A percentile compares a stretch with the other conserved stretches of the same genome.
Conservation (phyloP, 2,113 vertebrate genomes). For the Plotosus lineatus region DNA sequence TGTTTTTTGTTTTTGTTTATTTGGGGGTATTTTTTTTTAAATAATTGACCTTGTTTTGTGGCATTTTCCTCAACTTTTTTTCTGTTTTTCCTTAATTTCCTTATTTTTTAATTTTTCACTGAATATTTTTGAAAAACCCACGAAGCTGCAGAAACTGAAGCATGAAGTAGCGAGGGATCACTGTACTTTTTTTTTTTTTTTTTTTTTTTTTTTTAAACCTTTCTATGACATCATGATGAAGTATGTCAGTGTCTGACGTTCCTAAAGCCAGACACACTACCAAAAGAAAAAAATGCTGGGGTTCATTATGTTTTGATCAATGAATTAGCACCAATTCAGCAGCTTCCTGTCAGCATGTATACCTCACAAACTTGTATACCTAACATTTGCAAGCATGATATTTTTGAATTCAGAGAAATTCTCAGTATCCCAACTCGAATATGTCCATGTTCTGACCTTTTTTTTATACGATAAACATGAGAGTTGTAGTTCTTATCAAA, state of each 20-base stretch:
- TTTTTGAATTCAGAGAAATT: not conserved
- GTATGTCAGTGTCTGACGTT: slow-evolving; percentile 22
- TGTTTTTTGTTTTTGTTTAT: no score
- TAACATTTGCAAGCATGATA: not conserved
- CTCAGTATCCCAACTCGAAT: not conserved
- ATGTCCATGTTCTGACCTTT: not conserved
- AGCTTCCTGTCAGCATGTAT: not conserved
- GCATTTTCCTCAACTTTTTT: no score
- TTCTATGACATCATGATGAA: slow-evolving; percentile 25
- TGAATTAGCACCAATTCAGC: not conserved
- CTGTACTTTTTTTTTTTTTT: no score
- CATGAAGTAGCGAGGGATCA: no score
- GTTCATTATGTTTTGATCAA: not conserved
- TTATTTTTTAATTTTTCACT: no score
- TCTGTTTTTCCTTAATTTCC: no score
- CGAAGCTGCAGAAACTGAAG: no score
- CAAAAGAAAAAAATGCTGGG: not conserved
- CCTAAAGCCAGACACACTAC: not conserved
- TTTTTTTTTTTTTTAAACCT: slow-evolving; percentile 22
- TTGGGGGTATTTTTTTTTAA: no score
- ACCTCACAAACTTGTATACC: not conserved
- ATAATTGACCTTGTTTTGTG: no score
- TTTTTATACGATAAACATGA: not conserved
- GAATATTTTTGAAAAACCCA: no score
- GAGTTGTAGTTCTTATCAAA: not conserved